Conservation (phyloP, 2,797 vertebrate genomes). For the Rhinella marina region DNA sequence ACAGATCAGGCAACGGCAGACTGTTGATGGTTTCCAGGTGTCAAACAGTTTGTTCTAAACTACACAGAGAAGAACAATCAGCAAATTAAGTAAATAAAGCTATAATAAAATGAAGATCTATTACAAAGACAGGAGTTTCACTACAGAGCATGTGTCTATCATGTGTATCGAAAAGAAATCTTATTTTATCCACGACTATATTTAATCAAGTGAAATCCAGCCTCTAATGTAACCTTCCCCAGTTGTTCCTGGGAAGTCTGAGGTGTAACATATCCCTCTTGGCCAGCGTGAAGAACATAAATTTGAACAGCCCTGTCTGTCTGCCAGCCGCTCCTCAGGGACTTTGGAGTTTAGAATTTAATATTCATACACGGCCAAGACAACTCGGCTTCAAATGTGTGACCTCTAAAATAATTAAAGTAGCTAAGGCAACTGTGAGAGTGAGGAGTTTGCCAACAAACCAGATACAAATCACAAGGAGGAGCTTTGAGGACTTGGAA, state of each 20-base stretch:
- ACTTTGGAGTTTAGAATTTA: slow-evolving; percentile 61
- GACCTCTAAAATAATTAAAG: slow-evolving; percentile 51
- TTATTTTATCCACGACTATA: slow-evolving; percentile 37
- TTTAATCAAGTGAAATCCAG: slow-evolving; percentile 48
- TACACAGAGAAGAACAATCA: not conserved
- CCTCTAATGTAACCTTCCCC: slow-evolving; percentile 63
- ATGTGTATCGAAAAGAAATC: slow-evolving; percentile 2
- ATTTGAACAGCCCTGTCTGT: slow-evolving; percentile 64
- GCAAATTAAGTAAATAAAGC: not conserved
- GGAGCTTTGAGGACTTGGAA: not conserved
- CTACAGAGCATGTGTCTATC: not conserved
- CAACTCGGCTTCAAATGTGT: slow-evolving; percentile 19
- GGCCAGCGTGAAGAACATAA: slow-evolving; percentile 68
- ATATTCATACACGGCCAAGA: slow-evolving; percentile 62
- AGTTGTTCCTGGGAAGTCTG: slow-evolving; percentile 62
- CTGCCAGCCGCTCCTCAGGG: slow-evolving; percentile 66
- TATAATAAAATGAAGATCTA: not conserved
- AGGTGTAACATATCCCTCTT: slow-evolving; percentile 64
- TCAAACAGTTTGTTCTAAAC: not conserved
- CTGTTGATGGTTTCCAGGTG: not conserved
- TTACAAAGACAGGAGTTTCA: not conserved
- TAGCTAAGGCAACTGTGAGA: slow-evolving; percentile 13
- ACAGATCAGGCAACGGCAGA: not conserved
- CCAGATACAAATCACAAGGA: slow-evolving; percentile 32
- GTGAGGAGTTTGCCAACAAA: slow-evolving; percentile 8